These are phyloP conservation scores for Archivesica marissinica DNA, from an alignment of 1,140 invertebrate genomes.

Conservation along the genomic window DNA sequence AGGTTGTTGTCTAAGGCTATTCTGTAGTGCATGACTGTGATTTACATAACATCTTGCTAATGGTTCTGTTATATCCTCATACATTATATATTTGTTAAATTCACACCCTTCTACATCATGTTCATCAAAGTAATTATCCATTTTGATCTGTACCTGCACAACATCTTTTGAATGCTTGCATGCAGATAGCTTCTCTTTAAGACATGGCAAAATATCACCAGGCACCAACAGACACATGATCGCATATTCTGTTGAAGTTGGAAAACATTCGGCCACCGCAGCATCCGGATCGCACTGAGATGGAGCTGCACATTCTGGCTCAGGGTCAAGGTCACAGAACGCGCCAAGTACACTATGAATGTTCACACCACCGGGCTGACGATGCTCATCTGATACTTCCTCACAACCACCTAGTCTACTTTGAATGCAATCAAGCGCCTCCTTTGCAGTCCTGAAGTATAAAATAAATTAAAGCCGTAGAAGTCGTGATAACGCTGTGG, in stretches of 20 bases:
- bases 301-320: background rate
- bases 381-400: background rate
- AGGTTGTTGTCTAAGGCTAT: background rate
- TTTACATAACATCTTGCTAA: background rate
- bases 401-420: background rate
- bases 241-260: background rate
- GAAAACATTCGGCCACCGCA: constrained; percentile 17
- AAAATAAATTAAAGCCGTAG: too few species aligned
- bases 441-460: constrained; percentile 22
- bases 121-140: background rate
- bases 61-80: background rate
- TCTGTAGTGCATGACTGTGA: background rate
- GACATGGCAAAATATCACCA: background rate
- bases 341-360: background rate
- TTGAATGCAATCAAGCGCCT: background rate
- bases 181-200: background rate
- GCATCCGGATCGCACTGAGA: background rate
- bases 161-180: background rate
- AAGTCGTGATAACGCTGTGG: too few species aligned
- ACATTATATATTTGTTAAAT: background rate
- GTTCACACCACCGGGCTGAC: background rate
- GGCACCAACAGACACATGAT: background rate
- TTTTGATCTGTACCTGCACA: background rate
- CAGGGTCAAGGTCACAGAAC: background rate
- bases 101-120: background rate